Base-by-base conservation (phyloP, 2,797 vertebrate species). In the Girardinus metallicus region DNA sequence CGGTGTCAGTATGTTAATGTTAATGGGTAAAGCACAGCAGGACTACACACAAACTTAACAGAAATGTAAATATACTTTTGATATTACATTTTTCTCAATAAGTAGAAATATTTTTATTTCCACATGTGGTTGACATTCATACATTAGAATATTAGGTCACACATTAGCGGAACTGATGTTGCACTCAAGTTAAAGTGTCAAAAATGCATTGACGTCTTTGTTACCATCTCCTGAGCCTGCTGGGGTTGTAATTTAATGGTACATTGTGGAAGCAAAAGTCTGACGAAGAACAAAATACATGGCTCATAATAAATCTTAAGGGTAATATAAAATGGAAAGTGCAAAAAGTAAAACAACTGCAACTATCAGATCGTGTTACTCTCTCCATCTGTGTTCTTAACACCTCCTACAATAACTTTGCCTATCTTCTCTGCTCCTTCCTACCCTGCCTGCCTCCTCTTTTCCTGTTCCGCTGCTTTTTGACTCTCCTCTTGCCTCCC, bases 311-410 rank as follows among this genome's bases (percentile, higher is more conserved):
- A 64, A 64, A 64, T n/a, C 34, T 66, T 64, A 21, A 64, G 60
- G 31, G 23, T 29, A 60, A 60, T 60, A 64, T 64, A 1, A 64
- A 60, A 13, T 60, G 26, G 23, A 47, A 78, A 76, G 57, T 43
- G 76, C 41, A 77, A 74, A 53, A 74, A 60, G 49, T 68, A 36
- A 66, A 75, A 8, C 49, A 3, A 41, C 26, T 76, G 29, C 51
- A 70, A 29, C 47, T 39, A 55, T 29, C 47, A 71, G 9, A 36
- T 53, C 34, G n/a, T 21, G 64, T 55, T 70, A 31, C 76, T 60
- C 55, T 53, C 70, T 78, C 39, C 62, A 34, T 74, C 46, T 68
- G 57, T 29, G 72, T 43, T 68, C 29, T 39, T 39, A 78, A 76
- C 41, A 76, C 7, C 68, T 72, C 70, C 36, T 29, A 34, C 75